Percentiles rank a stretch among this genome's conserved stretches.
Conservation (phyloP, 2,113 vertebrate species). For the Cebidichthys violaceus region DNA sequence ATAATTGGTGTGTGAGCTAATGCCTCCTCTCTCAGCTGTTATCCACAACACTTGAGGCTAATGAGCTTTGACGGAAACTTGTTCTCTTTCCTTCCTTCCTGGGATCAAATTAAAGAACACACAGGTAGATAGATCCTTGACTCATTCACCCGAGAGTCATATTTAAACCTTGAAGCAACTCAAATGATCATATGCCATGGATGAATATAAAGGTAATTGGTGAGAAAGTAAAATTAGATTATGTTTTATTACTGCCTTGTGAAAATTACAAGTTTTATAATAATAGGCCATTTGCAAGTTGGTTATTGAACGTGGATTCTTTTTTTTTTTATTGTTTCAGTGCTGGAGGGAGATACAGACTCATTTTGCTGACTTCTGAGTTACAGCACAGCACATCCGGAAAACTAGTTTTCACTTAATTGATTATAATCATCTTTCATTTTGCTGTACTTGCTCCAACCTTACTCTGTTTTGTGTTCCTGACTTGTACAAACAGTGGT, state of each 20-base stretch:
- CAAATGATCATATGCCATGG: constrained; percentile 65
- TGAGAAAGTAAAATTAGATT: constrained; percentile 77
- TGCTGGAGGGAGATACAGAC: constrained; percentile 73
- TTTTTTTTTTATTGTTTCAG: constrained; percentile 77
- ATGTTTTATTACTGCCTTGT: constrained; percentile 76
- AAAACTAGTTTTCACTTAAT: constrained; percentile 30
- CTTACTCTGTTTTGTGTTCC: neutral
- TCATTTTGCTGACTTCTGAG: constrained; percentile 46
- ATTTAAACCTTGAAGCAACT: constrained; percentile 71
- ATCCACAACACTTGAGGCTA: constrained; percentile 25
- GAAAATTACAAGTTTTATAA: constrained; percentile 82
- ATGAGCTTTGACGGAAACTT: constrained; percentile 31
- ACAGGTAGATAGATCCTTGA: neutral
- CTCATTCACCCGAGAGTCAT: constrained; percentile 44
- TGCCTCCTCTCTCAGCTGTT: constrained; percentile 25
- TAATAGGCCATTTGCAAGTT: constrained; percentile 77
- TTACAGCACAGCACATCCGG: constrained; percentile 44
- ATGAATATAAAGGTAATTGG: constrained; percentile 79
- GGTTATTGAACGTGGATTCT: constrained; percentile 79
- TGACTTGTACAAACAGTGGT: neutral
- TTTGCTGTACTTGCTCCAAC: constrained; percentile 9
- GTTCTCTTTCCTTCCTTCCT: constrained; percentile 48
- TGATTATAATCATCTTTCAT: constrained; percentile 35
- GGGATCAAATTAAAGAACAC: constrained; percentile 52
- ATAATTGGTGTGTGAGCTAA: constrained; percentile 24